Evolutionary conservation across 2,797 vertebrate species (phyloP).

Genomic region (Prionace glauca): DNA sequence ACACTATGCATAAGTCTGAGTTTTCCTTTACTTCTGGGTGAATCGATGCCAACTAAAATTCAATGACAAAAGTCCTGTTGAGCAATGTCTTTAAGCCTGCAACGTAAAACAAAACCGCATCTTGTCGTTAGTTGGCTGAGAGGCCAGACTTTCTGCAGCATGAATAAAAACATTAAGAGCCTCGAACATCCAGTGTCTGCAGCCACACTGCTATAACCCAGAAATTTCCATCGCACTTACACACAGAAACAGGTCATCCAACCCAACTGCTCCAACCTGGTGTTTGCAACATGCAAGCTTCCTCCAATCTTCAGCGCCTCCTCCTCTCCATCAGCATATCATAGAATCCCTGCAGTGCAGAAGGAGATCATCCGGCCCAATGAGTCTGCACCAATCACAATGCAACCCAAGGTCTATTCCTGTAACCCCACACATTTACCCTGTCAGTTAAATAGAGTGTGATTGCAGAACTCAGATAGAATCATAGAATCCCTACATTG

Average conservation of each 20-base stretch:
- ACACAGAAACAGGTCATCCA: background rate
- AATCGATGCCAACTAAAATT: background rate
- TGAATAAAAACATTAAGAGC: background rate
- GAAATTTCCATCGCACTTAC: background rate
- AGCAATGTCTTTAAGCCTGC: background rate
- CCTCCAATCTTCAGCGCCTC: background rate
- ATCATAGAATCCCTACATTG: no score
- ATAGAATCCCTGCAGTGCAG: no score
- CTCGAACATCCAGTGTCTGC: background rate
- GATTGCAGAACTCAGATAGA: no score
- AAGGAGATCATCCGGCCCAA: no score
- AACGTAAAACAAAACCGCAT: background rate
- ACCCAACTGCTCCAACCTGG: no score
- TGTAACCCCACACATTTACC: no score
- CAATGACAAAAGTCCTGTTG: background rate
- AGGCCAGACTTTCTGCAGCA: background rate
- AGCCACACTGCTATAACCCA: background rate
- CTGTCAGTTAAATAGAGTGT: no score
- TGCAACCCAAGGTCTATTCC: no score
- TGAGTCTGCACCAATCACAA: no score
- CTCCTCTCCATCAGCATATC: no score
- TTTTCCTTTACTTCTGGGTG: background rate
- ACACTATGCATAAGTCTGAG: background rate
- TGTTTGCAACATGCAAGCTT: background rate
- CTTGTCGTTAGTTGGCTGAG: background rate